phyloP scores from a whole-genome alignment of 2,888 invertebrate genomes.

The Acronicta leporina region DNA sequence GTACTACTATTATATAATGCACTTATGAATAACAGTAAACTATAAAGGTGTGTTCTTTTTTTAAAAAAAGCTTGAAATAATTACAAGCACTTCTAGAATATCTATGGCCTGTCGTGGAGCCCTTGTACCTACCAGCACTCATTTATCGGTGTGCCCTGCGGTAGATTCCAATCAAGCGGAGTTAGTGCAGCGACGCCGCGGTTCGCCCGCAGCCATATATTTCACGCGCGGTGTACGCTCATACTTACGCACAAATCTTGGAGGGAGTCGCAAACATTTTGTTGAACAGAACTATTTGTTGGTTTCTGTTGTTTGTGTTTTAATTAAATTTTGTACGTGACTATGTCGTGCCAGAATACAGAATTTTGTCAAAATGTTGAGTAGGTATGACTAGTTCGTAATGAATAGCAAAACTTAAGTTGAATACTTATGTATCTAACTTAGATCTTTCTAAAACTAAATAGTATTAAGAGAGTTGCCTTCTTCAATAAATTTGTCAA shows the following conservation, averaged over 20 bases:
- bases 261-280: slow-evolving; percentile 64
- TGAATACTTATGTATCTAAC: no score
- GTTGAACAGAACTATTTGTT: slow-evolving; percentile 15
- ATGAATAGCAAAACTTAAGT: no score
- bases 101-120: slow-evolving; percentile 30
- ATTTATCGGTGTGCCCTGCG: slow-evolving; percentile 75
- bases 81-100: slow-evolving; percentile 46
- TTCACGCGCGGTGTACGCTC: slow-evolving; percentile 67
- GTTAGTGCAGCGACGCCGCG: slow-evolving; percentile 69
- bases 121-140: slow-evolving; percentile 58
- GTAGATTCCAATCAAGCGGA: slow-evolving; percentile 82
- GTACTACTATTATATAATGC: no score
- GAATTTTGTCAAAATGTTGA: neutral
- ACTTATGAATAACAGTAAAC: no score
- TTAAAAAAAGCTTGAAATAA: neutral
- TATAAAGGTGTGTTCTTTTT: no score
- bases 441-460: no score
- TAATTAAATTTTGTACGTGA: neutral
- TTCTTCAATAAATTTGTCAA: no score
- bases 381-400: neutral
- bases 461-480: no score
- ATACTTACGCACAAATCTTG: slow-evolving; percentile 76
- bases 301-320: slow-evolving; percentile 15
- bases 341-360: neutral
- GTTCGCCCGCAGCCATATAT: slow-evolving; percentile 69